These are phyloP conservation scores for Oceanodroma leucorhoa DNA, from an alignment of 2,797 vertebrate species.

Conservation along the genomic window DNA sequence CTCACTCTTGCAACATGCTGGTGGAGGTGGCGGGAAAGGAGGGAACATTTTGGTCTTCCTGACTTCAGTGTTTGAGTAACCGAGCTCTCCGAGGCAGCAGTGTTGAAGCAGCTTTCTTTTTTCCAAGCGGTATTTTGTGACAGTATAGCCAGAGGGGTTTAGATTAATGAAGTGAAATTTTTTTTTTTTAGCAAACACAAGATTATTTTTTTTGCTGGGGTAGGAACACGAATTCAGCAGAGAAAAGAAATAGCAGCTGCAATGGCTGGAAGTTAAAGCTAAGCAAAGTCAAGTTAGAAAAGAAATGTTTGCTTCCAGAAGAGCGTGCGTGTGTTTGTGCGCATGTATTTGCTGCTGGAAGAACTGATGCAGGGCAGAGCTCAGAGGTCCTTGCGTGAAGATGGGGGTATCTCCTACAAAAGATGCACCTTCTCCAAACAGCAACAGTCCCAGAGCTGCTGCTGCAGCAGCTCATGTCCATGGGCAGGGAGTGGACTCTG, in stretches of 20 bases:
- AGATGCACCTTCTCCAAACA: background rate
- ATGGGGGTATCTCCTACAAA: background rate
- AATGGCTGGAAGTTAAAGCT: background rate
- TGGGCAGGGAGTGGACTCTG: fast-evolving
- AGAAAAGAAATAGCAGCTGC: constrained; percentile 17
- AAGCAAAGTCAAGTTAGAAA: background rate
- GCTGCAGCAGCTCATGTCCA: background rate
- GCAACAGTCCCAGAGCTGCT: background rate
- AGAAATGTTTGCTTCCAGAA: background rate
- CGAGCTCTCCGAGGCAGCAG: background rate
- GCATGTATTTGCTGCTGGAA: background rate
- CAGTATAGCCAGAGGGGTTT: background rate
- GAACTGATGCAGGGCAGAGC: background rate
- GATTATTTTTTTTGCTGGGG: background rate
- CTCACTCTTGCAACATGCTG: background rate
- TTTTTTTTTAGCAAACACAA: background rate
- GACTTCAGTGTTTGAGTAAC: background rate
- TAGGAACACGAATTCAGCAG: background rate
- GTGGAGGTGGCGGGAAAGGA: background rate
- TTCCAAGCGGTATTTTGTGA: background rate
- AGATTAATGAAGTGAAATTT: background rate
- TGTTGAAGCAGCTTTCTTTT: background rate
- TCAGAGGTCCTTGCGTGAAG: background rate
- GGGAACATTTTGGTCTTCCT: background rate
- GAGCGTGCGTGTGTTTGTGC: background rate